phyloP scores from a whole-genome alignment of 2,113 vertebrate genomes.

The Eira barbara region DNA sequence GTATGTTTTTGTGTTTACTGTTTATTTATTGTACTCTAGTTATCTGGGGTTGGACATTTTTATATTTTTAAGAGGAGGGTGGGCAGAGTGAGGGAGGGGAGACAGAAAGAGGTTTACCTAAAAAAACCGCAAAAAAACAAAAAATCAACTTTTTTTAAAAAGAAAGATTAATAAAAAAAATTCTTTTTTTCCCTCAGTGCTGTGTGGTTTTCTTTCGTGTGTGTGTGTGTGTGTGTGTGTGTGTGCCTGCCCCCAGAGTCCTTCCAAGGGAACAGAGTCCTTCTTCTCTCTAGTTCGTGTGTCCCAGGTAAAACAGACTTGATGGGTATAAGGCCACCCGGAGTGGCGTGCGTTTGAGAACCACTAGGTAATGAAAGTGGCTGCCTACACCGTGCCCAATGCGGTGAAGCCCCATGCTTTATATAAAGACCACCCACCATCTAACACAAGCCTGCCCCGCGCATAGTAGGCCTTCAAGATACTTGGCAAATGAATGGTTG shows the following conservation, averaged over 20 bases:
- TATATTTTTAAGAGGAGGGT: constrained; percentile 78
- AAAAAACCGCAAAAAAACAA: not conserved
- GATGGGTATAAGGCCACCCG: not conserved
- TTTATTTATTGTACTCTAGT: constrained; percentile 88
- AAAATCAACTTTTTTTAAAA: constrained; percentile 66
- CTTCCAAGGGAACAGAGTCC: not conserved
- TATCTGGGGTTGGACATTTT: constrained; percentile 76
- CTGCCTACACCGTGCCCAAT: fast-evolving
- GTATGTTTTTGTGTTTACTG: constrained; percentile 90
- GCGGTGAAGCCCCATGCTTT: fast-evolving
- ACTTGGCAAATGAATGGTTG: not conserved
- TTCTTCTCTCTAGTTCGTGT: not conserved
- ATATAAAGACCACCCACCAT: not conserved
- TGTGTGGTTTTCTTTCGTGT: constrained; percentile 34
- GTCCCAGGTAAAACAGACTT: not conserved
- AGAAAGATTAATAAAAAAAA: constrained; percentile 72
- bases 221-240: not conserved
- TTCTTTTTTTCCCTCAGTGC: constrained; percentile 62
- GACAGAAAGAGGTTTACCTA: constrained; percentile 72
- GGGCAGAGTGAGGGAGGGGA: constrained; percentile 46
- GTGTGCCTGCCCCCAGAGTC: not conserved
- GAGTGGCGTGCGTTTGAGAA: not conserved
- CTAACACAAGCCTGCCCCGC: not conserved
- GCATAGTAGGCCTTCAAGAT: not conserved
- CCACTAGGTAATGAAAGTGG: no score